Conservation (phyloP, 2,113 vertebrate species). For the Eurypyga helias region DNA sequence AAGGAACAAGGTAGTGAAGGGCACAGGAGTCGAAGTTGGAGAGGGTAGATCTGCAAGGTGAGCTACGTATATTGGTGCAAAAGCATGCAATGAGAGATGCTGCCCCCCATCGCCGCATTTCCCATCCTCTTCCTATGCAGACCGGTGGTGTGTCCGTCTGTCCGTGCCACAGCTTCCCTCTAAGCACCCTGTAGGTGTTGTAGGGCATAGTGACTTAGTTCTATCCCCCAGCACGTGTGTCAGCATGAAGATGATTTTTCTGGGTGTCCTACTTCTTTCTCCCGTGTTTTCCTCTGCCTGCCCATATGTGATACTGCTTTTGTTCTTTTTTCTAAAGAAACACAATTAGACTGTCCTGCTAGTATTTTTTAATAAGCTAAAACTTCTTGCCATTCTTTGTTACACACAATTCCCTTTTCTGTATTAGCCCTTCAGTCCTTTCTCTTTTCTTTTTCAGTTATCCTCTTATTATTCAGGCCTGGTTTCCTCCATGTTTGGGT, state of each 20-base stretch:
- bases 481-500: neutral
- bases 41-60: neutral
- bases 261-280: neutral
- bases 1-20: neutral
- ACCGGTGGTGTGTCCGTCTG: fast-evolving
- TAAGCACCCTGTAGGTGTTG: neutral
- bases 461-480: neutral
- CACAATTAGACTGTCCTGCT: neutral
- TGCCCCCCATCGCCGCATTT: neutral
- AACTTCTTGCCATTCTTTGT: neutral
- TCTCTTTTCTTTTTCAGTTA: neutral
- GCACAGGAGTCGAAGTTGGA: neutral
- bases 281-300: fast-evolving
- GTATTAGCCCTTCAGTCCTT: neutral
- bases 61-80: fast-evolving
- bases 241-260: neutral
- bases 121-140: neutral
- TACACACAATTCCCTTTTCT: neutral
- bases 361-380: neutral
- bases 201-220: neutral
- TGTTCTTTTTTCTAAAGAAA: neutral
- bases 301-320: neutral
- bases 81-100: neutral
- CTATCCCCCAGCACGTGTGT: neutral
- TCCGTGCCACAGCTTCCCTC: fast-evolving